Percentiles rank a stretch among this genome's conserved stretches.
Conservation (phyloP, 2,888 invertebrate species). For the Campoplex capitator region DNA sequence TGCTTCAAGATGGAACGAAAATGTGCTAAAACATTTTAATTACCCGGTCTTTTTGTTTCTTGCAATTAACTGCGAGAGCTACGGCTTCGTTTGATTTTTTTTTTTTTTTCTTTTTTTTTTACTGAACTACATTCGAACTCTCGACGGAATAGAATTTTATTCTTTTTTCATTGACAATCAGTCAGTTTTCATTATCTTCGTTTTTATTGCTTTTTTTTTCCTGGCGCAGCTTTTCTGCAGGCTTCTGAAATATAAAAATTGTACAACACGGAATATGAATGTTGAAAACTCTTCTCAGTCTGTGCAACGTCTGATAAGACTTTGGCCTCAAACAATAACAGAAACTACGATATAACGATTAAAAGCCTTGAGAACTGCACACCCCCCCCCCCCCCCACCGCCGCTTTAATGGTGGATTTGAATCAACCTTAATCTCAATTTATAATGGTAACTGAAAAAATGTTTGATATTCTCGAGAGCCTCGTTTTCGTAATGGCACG, state of each 20-base stretch:
- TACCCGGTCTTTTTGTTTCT: neutral
- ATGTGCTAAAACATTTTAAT: constrained; percentile 15
- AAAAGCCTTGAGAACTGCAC: neutral
- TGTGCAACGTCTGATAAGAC: neutral
- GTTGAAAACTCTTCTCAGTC: neutral
- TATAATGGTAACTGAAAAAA: neutral
- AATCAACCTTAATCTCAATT: neutral
- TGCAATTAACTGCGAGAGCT: constrained; percentile 1
- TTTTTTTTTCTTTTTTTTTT: neutral
- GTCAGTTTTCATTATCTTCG: neutral
- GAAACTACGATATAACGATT: neutral
- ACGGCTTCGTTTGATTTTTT: neutral
- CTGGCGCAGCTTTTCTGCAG: neutral
- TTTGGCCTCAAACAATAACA: neutral
- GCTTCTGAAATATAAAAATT: neutral
- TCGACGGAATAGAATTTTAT: neutral
- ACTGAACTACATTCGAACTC: neutral
- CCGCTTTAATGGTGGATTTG: neutral
- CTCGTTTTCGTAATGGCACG: neutral
- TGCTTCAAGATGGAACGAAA: constrained; percentile 32
- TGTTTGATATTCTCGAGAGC: neutral
- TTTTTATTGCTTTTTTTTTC: neutral
- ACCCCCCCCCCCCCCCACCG: no score
- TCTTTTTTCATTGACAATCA: constrained; percentile 8
- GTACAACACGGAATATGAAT: no score